Conservation (phyloP, 2,113 vertebrate species). For the Lamprologus lemairii region DNA sequence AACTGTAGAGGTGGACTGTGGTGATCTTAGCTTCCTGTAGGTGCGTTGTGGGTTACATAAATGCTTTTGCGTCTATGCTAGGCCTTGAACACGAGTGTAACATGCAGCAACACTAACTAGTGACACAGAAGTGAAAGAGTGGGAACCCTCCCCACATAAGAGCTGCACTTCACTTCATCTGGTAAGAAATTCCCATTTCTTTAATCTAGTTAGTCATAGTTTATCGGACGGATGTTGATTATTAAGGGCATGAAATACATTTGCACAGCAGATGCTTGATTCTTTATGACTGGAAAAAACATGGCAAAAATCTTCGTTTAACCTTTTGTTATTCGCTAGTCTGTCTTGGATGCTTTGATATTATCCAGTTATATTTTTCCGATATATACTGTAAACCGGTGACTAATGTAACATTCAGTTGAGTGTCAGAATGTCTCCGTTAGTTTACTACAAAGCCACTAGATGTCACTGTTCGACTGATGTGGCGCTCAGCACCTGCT, state of each 20-base stretch:
- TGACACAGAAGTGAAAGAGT: neutral
- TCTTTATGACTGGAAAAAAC: neutral
- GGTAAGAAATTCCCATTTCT: rapidly evolving
- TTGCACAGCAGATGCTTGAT: neutral
- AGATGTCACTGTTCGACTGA: constrained; percentile 21
- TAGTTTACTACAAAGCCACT: neutral
- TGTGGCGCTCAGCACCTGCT: neutral
- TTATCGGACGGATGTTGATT: neutral
- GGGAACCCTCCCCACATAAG: neutral
- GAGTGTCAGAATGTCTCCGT: neutral
- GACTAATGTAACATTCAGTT: neutral
- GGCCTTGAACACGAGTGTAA: neutral
- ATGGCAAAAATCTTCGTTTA: neutral
- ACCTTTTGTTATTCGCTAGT: rapidly evolving
- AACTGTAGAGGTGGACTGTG: constrained; percentile 13
- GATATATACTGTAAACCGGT: neutral
- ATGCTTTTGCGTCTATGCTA: neutral
- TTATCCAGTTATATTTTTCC: neutral
- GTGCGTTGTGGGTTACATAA: neutral
- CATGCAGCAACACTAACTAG: rapidly evolving
- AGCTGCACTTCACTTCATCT: neutral
- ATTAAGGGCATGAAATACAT: neutral
- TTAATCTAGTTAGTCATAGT: neutral
- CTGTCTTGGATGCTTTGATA: neutral
- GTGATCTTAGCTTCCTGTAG: neutral